Evolutionary conservation across 2,113 vertebrate genomes (phyloP).

Genomic region (Periophthalmodon schlosseri): DNA sequence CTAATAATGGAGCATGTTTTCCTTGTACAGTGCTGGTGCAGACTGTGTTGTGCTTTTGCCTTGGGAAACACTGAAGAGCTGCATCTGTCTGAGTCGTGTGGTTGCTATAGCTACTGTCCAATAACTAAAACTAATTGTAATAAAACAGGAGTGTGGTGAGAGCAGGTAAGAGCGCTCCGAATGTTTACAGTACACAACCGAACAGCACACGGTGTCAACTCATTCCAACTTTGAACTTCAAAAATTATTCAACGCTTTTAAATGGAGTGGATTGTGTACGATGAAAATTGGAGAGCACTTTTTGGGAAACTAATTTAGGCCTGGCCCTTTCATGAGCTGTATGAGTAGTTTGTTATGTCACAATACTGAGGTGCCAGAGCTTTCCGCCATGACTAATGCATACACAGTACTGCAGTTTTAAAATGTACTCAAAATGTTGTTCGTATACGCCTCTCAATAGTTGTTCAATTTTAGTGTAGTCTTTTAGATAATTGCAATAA

Average conservation of each 20-base stretch:
- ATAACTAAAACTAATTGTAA: constrained; percentile 41
- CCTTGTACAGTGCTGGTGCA: background rate
- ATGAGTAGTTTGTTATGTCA: constrained; percentile 8
- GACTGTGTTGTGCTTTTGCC: constrained; percentile 22
- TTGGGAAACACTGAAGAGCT: constrained; percentile 40
- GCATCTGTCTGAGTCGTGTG: constrained; percentile 59
- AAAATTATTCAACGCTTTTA: constrained; percentile 22
- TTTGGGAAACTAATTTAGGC: background rate
- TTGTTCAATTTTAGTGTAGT: too few relatives aligned
- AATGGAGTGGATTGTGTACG: background rate
- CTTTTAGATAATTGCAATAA: too few relatives aligned
- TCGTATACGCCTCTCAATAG: background rate
- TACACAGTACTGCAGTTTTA: background rate
- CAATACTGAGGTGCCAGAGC: constrained; percentile 2
- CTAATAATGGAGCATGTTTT: background rate
- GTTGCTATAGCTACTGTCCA: constrained; percentile 70
- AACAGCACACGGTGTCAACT: constrained; percentile 5
- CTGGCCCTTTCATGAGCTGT: background rate
- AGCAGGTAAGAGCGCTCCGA: constrained; percentile 19
- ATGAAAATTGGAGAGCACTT: background rate
- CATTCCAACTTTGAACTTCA: constrained; percentile 6
- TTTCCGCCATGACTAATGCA: constrained; percentile 1
- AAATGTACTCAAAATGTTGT: background rate
- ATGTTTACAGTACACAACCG: constrained; percentile 32
- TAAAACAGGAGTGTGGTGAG: constrained; percentile 22